Evolutionary conservation across 2,888 invertebrate species (phyloP).

Genomic region (Callosobruchus maculatus): DNA sequence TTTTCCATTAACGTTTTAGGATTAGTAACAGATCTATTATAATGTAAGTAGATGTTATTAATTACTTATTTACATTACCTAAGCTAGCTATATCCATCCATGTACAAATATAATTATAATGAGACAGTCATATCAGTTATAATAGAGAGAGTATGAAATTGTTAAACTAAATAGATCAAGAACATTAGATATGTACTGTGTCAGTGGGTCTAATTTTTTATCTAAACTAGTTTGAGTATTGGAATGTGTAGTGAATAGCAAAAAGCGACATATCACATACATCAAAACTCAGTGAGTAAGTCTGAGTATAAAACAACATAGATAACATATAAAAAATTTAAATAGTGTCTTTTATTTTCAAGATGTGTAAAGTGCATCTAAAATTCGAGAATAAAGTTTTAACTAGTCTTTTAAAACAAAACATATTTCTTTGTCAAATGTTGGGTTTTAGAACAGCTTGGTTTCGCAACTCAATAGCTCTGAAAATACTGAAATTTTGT

Average conservation of each 20-base stretch:
- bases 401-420: too few relatives aligned
- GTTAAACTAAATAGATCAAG: neutral
- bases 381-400: neutral
- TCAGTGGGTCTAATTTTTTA: neutral
- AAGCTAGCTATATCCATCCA: neutral
- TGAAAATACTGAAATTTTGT: too few relatives aligned
- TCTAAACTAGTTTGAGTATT: neutral
- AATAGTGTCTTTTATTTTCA: neutral
- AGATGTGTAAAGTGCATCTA: neutral
- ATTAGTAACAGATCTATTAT: neutral
- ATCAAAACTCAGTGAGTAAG: neutral
- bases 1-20: neutral
- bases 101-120: neutral
- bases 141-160: neutral
- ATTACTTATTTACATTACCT: neutral
- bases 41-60: neutral
- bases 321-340: too few relatives aligned
- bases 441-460: too few relatives aligned
- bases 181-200: neutral
- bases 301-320: neutral
- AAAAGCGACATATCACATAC: neutral
- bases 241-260: neutral
- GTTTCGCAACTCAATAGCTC: too few relatives aligned
- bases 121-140: neutral
- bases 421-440: too few relatives aligned